Percentiles rank a stretch among this genome's conserved stretches.
phyloP scores from a whole-genome alignment of 1,140 invertebrate genomes.

The Listronotus oregonensis region DNA sequence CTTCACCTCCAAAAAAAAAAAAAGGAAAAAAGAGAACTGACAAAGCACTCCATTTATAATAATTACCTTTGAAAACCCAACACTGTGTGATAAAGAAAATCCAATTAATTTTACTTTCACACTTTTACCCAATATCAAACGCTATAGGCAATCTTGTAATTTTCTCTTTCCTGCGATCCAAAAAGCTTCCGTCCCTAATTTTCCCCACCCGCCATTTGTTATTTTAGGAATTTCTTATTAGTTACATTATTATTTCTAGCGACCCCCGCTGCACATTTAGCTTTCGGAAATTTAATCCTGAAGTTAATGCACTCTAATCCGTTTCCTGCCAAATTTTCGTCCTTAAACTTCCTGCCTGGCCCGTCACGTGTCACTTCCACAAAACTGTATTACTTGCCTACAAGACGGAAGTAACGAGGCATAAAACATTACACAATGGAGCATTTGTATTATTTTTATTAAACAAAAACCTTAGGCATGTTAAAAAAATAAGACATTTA shows the following conservation, averaged over 20 bases:
- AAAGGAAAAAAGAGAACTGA: no score
- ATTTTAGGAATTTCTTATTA: constrained; percentile 6
- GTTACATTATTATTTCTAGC: constrained; percentile 6
- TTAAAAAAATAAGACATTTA: no score
- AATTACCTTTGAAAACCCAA: no score
- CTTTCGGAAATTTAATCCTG: constrained; percentile 19
- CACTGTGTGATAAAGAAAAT: no score
- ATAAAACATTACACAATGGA: no score
- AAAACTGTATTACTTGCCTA: background rate
- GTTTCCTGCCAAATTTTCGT: constrained; percentile 21
- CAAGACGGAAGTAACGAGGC: constrained; percentile 5
- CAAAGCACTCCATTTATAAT: no score
- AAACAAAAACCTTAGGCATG: no score
- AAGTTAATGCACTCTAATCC: constrained; percentile 19
- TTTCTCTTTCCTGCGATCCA: background rate
- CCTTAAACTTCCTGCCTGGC: constrained; percentile 11
- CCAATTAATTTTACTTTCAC: background rate
- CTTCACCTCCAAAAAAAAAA: no score
- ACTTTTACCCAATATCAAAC: background rate
- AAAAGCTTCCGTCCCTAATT: constrained; percentile 7
- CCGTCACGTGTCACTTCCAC: constrained; percentile 20
- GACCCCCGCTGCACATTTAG: constrained; percentile 8
- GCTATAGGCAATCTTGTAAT: background rate
- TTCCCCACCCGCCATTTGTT: background rate
- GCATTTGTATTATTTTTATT: no score